Conservation (phyloP, 1,140 invertebrate species). For the Pogonus chalceus region DNA sequence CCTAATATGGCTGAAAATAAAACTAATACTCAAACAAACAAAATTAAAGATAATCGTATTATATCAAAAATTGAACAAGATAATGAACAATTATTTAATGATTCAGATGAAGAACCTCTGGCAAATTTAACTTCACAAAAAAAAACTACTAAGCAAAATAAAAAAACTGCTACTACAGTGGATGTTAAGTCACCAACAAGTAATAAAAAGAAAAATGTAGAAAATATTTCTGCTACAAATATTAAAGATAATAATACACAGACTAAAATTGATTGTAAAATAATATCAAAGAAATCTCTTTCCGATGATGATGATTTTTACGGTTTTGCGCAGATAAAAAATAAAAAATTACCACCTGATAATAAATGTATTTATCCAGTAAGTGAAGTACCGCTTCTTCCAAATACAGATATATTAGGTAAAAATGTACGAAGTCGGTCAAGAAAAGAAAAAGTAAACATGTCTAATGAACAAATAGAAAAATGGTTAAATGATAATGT, state of each 20-base stretch:
- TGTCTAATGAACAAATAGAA: constrained; percentile 61
- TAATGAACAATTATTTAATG: constrained; percentile 38
- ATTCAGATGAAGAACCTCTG: constrained; percentile 48
- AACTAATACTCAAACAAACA: neutral
- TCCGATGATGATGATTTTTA: constrained; percentile 39
- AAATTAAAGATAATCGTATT: constrained; percentile 8
- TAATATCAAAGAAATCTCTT: constrained; percentile 30
- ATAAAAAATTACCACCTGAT: constrained; percentile 12
- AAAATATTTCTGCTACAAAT: neutral
- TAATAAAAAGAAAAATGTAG: neutral
- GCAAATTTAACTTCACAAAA: constrained; percentile 35
- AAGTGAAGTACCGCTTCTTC: constrained; percentile 9
- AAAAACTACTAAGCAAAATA: neutral
- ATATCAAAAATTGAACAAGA: constrained; percentile 30
- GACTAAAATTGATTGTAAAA: constrained; percentile 28
- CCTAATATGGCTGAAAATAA: neutral
- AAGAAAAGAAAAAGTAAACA: constrained; percentile 56
- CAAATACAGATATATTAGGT: constrained; percentile 23
- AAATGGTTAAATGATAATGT: constrained; percentile 55
- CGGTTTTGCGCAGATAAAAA: constrained; percentile 37
- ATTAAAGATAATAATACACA: constrained; percentile 1
- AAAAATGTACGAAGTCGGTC: constrained; percentile 30
- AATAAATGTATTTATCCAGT: constrained; percentile 12
- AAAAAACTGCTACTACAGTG: neutral
- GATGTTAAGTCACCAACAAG: neutral